Conservation (phyloP, 2,888 invertebrate genomes). For the Polymixis lichenea region DNA sequence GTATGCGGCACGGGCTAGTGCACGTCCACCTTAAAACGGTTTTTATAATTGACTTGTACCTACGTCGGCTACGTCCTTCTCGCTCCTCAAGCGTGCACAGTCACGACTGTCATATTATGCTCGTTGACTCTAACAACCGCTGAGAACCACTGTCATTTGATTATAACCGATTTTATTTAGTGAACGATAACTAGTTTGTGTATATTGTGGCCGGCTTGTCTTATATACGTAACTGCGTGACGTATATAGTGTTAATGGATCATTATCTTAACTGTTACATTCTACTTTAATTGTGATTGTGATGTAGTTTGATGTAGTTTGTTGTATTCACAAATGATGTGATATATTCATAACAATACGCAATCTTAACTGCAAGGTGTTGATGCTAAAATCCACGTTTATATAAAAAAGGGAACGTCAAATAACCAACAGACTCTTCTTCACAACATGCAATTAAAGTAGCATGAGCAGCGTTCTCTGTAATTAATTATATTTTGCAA, state of each 20-base stretch:
- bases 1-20: background rate
- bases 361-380: background rate
- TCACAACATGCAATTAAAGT: conserved; percentile 15
- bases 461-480: conserved; percentile 21
- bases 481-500: conserved; percentile 55
- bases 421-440: background rate
- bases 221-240: conserved; percentile 20
- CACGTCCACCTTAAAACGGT: background rate
- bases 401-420: background rate
- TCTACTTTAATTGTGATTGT: conserved; percentile 30
- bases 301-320: background rate
- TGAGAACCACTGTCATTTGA: background rate
- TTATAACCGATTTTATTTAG: conserved; percentile 9
- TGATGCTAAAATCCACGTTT: too few relatives aligned
- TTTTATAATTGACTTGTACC: background rate
- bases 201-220: conserved; percentile 47
- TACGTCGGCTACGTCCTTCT: background rate
- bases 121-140: background rate
- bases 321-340: background rate
- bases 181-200: conserved; percentile 51
- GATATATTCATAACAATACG: background rate
- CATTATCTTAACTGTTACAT: conserved; percentile 20
- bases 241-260: conserved; percentile 7
- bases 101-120: background rate
- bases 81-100: background rate